Evolutionary conservation across 2,797 vertebrate species (phyloP).

Genomic region (Centroberyx gerrardi): DNA sequence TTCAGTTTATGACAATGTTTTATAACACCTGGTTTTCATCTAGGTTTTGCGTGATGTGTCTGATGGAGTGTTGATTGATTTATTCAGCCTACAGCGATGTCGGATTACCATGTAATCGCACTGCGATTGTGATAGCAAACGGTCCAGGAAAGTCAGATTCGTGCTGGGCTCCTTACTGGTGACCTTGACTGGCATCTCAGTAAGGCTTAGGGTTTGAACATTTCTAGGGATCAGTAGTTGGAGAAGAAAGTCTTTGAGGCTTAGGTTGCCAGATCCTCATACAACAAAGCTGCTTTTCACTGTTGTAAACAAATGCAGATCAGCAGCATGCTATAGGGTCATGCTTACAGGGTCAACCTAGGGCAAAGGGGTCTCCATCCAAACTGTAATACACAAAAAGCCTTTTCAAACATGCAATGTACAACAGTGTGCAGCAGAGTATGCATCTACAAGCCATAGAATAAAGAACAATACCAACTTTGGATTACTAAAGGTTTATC

Average conservation of each 20-base stretch:
- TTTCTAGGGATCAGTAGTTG: constrained; percentile 19
- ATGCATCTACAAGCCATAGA: no score
- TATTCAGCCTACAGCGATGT: no score
- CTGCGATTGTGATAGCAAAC: neutral
- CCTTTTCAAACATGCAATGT: neutral
- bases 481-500: no score
- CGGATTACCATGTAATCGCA: neutral
- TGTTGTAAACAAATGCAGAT: constrained; percentile 40
- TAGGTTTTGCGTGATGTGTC: no score
- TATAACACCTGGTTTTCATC: no score
- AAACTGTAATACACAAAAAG: constrained; percentile 6
- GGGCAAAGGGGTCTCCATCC: neutral
- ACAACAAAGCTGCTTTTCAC: constrained; percentile 49
- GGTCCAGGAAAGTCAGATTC: neutral
- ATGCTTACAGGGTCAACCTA: neutral
- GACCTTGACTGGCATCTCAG: neutral
- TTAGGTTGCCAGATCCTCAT: constrained; percentile 28
- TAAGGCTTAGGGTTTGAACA: neutral
- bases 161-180: neutral
- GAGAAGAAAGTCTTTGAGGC: constrained; percentile 28
- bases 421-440: no score
- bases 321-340: neutral
- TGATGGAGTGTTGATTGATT: no score
- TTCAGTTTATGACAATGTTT: no score
- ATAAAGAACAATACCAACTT: no score